These are phyloP conservation scores for Notamacropus eugenii DNA, from an alignment of 2,797 vertebrate species.

Conservation along the genomic window DNA sequence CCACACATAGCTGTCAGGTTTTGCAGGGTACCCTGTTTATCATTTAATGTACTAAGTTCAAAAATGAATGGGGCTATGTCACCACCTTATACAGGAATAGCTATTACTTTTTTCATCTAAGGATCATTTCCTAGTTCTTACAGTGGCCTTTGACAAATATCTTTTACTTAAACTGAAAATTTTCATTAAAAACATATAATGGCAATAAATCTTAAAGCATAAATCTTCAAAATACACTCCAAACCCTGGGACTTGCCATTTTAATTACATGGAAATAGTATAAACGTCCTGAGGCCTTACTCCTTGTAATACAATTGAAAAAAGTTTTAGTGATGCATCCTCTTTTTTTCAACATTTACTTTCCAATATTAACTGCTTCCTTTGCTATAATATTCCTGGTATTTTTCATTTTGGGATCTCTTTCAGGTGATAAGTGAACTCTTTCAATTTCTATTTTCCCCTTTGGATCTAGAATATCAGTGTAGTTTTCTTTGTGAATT, in stretches of 20 bases:
- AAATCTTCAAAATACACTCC: slow-evolving; percentile 55
- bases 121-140: slow-evolving; percentile 34
- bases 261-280: slow-evolving; percentile 34
- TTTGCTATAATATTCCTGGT: too few relatives aligned
- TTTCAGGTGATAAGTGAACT: too few relatives aligned
- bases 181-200: slow-evolving; percentile 47
- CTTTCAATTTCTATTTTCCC: too few relatives aligned
- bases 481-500: too few relatives aligned
- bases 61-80: slow-evolving; percentile 80
- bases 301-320: neutral
- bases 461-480: too few relatives aligned
- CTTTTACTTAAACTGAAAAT: neutral
- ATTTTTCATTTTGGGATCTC: too few relatives aligned
- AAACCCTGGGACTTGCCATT: slow-evolving; percentile 35
- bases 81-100: slow-evolving; percentile 76
- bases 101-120: slow-evolving; percentile 59
- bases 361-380: neutral
- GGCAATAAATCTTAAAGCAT: slow-evolving; percentile 44
- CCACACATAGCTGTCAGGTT: slow-evolving; percentile 93
- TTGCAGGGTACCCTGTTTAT: slow-evolving; percentile 96
- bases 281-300: neutral
- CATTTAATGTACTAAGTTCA: slow-evolving; percentile 93
- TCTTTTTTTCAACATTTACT: neutral
- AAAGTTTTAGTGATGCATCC: neutral
- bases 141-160: slow-evolving; percentile 27